Base-by-base conservation (phyloP, 2,797 vertebrate species). In the Xenentodon cancila region DNA sequence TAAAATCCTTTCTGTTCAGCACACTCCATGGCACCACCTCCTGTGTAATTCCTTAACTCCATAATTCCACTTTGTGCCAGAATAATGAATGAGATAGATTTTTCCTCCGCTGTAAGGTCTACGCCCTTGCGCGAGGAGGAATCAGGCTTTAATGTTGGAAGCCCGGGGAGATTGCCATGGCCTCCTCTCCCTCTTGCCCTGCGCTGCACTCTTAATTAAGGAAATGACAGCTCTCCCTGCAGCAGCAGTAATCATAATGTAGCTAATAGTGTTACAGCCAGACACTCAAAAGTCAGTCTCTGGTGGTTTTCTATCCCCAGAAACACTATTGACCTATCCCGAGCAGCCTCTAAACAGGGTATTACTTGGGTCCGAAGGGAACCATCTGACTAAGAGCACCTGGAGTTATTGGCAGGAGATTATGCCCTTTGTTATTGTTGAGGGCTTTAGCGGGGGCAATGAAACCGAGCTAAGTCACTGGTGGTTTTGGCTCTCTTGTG, bases 1-100 rank as follows among this genome's bases (percentile, higher is more conserved):
- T 94, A 94, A 96, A 95, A 96, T 96, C 95, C 93, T 94, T 94
- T 95, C 94, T 82, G 93, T 73, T 90, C 89, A 12, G 64, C 75
- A 61, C 71, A 77, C 71, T 94, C 92, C 82, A 87, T 88, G 86
- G 91, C 94, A 53, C 70, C 80, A 50, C 84, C 77, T 80, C 75
- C 72, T 62, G 53, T 82, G 72, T 96, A 95, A 95, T 95, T 88
- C 77, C 75, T 82, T 79, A 74, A 84, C 82, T 83, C 79, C 75
- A 71, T 86, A 82, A 88, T 90, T 84, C 81, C 78, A 84, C 94
- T 94, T 94, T 95, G 94, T 93, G 94, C 93, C 93, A 89, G 91
- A 96, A 95, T 96, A 97, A 96, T 95, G 94, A 96, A 96, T 93
- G 82, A 88, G 74, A 66, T 68, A 21, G 80, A 68, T 84, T 75